Evolutionary conservation across 2,113 vertebrate genomes (phyloP), one percentile per base, ranked within the genome.

Genomic region (Jaculus jaculus): DNA sequence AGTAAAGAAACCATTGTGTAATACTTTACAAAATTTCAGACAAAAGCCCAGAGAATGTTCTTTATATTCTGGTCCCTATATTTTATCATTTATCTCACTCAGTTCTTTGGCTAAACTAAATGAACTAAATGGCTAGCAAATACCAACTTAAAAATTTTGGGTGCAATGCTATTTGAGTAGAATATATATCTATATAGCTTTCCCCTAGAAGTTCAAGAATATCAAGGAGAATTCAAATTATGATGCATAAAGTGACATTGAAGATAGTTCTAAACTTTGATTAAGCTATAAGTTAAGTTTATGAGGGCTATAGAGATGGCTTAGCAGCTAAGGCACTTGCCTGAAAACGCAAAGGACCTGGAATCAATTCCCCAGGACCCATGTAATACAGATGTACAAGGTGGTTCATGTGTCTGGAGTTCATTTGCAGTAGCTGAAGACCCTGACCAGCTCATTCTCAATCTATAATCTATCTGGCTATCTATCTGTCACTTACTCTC

Each of bases 61-160:
- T 89, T 69, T 15, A 0, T 7, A 74, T 77, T 18, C 23, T 87
- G 85, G 72, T 1, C 47, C 72, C 6, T 16, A 1, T 69, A 0
- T 24, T 65, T 77, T 89, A 95, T 93, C 37, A 81, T 79, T 85
- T 85, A 37, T 82, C 26, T 72, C 24, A 20, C 90, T 93, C 16
- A 66, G 24, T 4, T 93, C 11, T 84, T 65, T 73, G 16, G 1
- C 10, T 72, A n/a, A n/a, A n/a, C n/a, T n/a, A n/a, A n/a, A 42
- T 54, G 34, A 92, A n/a, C 10, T 34, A 61, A 24, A 32, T 51
- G 28, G 47, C 28, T 73, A 34, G 68, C 2, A 82, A 47, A 32
- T n/a, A 79, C 4, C 28, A 58, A 28, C 42, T 68, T 86, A 75
- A 72, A 82, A 63, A 30, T 72, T 91, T 63, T 21, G 74, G 37